Evolutionary conservation across 2,888 invertebrate genomes (phyloP).

Genomic region (Imbricaverruca yamaguchii): DNA sequence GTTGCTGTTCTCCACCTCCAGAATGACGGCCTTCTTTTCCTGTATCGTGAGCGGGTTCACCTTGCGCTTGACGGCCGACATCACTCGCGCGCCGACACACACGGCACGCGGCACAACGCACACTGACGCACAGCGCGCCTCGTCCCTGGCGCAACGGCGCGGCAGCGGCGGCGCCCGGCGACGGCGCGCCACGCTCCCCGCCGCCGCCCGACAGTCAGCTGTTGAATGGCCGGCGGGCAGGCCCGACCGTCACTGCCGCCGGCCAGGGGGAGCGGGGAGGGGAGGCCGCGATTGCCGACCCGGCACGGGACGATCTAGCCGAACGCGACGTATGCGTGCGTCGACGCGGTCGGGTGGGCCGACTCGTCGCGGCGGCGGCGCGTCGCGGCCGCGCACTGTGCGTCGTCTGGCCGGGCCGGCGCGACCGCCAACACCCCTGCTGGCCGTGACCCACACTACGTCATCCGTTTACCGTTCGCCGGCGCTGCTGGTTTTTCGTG

Average conservation of each 20-base stretch:
- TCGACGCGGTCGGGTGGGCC: background rate
- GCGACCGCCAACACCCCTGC: too few relatives aligned
- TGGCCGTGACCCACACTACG: background rate
- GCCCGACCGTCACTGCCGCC: background rate
- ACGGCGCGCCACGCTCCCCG: background rate
- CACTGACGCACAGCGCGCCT: background rate
- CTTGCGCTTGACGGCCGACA: constrained; percentile 4
- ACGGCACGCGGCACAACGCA: background rate
- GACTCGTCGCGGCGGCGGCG: too few relatives aligned
- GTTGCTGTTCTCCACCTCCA: constrained; percentile 18
- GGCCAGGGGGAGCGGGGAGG: background rate
- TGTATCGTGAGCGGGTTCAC: constrained; percentile 5
- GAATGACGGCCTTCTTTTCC: constrained; percentile 3
- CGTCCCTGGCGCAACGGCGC: background rate
- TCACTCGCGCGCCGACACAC: background rate
- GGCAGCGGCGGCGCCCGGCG: background rate
- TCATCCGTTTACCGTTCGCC: too few relatives aligned
- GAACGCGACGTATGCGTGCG: background rate
- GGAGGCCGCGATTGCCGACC: background rate
- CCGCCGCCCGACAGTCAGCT: constrained; percentile 16
- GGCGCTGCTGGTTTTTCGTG: background rate
- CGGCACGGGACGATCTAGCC: background rate
- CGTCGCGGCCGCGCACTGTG: too few relatives aligned
- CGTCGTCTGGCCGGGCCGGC: too few relatives aligned
- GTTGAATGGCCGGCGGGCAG: background rate